Evolutionary conservation across 2,113 vertebrate genomes (phyloP), one percentile per base, ranked within the genome.

Genomic region (Cygnus atratus): DNA sequence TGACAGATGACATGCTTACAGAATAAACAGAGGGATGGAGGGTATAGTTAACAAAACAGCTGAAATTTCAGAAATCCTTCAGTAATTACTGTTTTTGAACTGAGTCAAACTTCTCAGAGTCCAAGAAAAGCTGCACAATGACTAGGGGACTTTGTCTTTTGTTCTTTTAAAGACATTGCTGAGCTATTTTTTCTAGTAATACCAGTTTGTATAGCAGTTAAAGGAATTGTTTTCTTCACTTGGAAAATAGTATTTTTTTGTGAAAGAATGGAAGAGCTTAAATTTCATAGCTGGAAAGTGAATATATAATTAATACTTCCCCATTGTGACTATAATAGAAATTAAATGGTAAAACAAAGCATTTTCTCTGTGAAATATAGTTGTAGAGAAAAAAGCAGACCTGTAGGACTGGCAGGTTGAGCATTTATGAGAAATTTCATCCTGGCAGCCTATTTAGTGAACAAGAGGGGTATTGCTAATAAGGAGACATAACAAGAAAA

Each of bases 291-390:
- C n/a, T 87, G 35, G n/a, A 58, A 63, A 1, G 18, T 50, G 66
- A 94, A 71, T 92, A 78, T 92, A 11, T 81, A 94, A 93, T 93
- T 95, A 92, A 33, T 81, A 72, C 84, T 92, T 93, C 68, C 33
- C 28, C 0, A 0, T 68, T 90, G 35, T 19, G 13, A 15, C 61
- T 65, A 8, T 84, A 90, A 78, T 84, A 84, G 57, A 94, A 90
- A 92, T 75, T 66, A 72, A 94, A 74, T 22, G 14, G 59, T 78
- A 75, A 88, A 95, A 24, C 31, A 90, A 80, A 86, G 29, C 7
- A 6, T 84, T 93, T 84, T 67, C n/a, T 73, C 55, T 63, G 17
- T 73, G 48, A 71, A 90, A 72, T 57, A 6, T 59, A 65, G 41
- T 44, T 84, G 37, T 80, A 86, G 37, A 48, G 46, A 67, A 92